Percentiles rank a stretch among this genome's conserved stretches.
These are phyloP conservation scores for Streptopelia turtur DNA, from an alignment of 2,797 vertebrate species.

Conservation along the genomic window DNA sequence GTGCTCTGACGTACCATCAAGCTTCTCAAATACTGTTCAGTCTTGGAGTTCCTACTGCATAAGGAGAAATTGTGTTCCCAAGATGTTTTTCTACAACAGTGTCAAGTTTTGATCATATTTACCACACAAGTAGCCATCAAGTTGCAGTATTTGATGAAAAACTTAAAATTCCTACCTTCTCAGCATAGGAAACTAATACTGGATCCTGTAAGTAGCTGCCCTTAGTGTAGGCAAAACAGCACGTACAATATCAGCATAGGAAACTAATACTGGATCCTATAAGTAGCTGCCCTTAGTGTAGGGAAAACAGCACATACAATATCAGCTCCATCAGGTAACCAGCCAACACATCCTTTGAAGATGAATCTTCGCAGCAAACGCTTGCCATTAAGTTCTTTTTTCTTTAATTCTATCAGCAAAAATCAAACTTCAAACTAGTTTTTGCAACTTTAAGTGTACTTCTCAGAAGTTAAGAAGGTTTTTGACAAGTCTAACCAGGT, in stretches of 20 bases:
- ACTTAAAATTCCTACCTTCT: background rate
- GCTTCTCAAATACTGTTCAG: background rate
- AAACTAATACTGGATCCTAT: background rate
- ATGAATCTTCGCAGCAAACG: background rate
- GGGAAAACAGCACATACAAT: rapidly evolving
- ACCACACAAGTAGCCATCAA: background rate
- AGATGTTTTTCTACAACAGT: background rate
- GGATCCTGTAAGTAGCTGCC: background rate
- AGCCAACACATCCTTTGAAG: background rate
- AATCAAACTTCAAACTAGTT: background rate
- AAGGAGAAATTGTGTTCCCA: background rate
- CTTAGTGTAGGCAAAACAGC: rapidly evolving
- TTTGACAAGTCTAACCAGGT: background rate
- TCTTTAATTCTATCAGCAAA: background rate
- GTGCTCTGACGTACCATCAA: background rate
- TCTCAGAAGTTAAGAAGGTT: background rate
- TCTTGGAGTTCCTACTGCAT: background rate
- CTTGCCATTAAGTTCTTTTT: background rate
- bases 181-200: background rate
- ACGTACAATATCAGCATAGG: rapidly evolving
- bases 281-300: background rate
- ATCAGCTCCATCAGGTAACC: background rate
- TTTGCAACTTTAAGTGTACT: background rate
- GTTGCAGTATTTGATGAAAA: background rate
- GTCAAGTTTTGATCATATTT: background rate